A percentile compares a stretch with the other conserved stretches of the same genome.
Conservation (phyloP, 2,888 invertebrate genomes). For the Blastobasis lacticolella region DNA sequence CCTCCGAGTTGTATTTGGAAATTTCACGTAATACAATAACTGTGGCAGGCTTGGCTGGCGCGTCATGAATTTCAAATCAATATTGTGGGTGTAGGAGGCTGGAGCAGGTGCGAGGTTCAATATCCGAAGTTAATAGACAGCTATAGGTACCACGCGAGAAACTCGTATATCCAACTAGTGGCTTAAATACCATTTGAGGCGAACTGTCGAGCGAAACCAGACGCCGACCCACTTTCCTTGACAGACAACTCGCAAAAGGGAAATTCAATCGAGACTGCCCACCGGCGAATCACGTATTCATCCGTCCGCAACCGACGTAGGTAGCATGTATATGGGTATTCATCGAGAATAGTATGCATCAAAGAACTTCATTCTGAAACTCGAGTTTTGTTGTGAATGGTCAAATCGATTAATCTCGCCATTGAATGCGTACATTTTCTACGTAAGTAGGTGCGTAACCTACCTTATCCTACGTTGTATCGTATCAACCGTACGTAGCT, state of each 20-base stretch:
- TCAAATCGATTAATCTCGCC: neutral
- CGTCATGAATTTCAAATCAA: too few relatives aligned
- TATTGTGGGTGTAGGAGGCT: too few relatives aligned
- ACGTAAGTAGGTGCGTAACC: too few relatives aligned
- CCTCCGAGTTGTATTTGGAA: too few relatives aligned
- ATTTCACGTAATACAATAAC: too few relatives aligned
- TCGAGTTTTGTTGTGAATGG: neutral
- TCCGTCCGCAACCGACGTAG: neutral
- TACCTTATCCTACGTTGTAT: too few relatives aligned
- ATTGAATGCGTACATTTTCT: too few relatives aligned
- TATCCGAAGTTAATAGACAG: conserved; percentile 26
- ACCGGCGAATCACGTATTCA: conserved; percentile 17
- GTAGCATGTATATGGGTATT: neutral
- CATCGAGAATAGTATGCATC: too few relatives aligned
- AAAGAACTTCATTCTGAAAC: too few relatives aligned
- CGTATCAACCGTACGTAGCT: too few relatives aligned
- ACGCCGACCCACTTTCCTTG: conserved; percentile 60
- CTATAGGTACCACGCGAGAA: neutral
- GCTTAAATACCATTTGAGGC: conserved; percentile 7
- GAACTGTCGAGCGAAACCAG: conserved; percentile 37
- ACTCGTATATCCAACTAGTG: conserved; percentile 1
- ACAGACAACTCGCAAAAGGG: conserved; percentile 50
- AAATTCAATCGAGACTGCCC: conserved; percentile 44
- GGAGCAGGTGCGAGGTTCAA: conserved; percentile 24
- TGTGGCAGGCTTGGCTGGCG: too few relatives aligned